phyloP scores from a whole-genome alignment of 2,888 invertebrate species.

The Yponomeuta plumbellus region DNA sequence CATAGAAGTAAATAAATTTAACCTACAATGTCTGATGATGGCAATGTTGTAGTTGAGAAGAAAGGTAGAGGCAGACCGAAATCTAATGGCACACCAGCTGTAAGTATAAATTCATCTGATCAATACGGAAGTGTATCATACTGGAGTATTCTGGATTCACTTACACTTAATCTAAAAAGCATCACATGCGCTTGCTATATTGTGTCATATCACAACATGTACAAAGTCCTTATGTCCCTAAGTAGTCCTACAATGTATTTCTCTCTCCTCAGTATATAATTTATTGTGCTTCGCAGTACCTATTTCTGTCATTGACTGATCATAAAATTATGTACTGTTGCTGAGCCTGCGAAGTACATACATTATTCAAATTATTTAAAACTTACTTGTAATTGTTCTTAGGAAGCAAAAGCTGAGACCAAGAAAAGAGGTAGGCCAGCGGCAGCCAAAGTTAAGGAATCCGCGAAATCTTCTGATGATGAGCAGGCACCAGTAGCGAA shows the following conservation, averaged over 20 bases:
- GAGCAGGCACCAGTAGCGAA: constrained; percentile 73
- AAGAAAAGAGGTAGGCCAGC: constrained; percentile 69
- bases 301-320: no score
- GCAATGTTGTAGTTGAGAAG: constrained; percentile 70
- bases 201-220: neutral
- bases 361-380: no score
- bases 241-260: neutral
- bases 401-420: constrained; percentile 69
- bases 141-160: no score
- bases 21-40: constrained; percentile 70
- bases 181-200: neutral
- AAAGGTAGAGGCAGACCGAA: constrained; percentile 73
- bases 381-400: neutral
- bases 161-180: neutral
- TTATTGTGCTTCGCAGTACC: no score
- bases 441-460: constrained; percentile 66
- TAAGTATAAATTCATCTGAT: constrained; percentile 29
- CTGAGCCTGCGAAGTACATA: no score
- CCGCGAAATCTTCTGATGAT: constrained; percentile 72
- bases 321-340: no score
- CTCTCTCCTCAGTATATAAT: no score
- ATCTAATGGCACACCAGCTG: constrained; percentile 69
- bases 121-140: neutral
- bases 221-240: neutral
- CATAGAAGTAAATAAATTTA: constrained; percentile 34